Evolutionary conservation across 1,140 invertebrate genomes (phyloP), one percentile per base, ranked within the genome.

Genomic region (Zelostemma sp.): DNA sequence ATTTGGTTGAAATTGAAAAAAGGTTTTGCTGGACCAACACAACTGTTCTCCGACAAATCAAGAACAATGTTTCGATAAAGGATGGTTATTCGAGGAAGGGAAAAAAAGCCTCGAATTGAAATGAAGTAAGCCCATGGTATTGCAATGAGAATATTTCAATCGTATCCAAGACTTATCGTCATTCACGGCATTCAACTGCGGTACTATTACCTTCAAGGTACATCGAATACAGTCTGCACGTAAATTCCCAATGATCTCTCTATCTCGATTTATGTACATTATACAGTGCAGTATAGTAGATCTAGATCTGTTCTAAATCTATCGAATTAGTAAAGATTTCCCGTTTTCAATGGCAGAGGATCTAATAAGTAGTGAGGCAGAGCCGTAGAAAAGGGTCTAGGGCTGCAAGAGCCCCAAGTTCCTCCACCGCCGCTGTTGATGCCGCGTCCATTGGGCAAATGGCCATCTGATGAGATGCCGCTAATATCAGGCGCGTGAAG

Each of bases 291-390:
- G 25, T 28, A 28, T 4, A 28, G 3, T 28, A 28, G 25, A 28
- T 28, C 8, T 28, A 15, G 38, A 21, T 40, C 47, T 21, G 40
- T 55, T 40, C 18, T 11, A 43, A 33, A 56, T 18, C 12, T 49
- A 18, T 19, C 17, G 53, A 68, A 57, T 84, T 80, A 86, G 53
- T 86, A 86, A 11, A 85, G 76, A 49, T 86, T 86, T 46, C 82
- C 83, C 53, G 84, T 85, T 72, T 86, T 86, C n/a, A 86, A 72
- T 0, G 84, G 83, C 51, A 86, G 48, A n/a, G 84, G 84, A 57
- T 86, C 84, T 5, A 86, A 69, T 11, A 86, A 61, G 43, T 86
- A 86, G 9, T 82, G 81, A 18, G 84, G 82, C 54, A 86, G 41
- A 9, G 80, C 77, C 6, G 82, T 75, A 8, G 83, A 80, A 54